These are phyloP conservation scores for Micromys minutus DNA, from an alignment of 2,113 vertebrate genomes.

Conservation along the genomic window DNA sequence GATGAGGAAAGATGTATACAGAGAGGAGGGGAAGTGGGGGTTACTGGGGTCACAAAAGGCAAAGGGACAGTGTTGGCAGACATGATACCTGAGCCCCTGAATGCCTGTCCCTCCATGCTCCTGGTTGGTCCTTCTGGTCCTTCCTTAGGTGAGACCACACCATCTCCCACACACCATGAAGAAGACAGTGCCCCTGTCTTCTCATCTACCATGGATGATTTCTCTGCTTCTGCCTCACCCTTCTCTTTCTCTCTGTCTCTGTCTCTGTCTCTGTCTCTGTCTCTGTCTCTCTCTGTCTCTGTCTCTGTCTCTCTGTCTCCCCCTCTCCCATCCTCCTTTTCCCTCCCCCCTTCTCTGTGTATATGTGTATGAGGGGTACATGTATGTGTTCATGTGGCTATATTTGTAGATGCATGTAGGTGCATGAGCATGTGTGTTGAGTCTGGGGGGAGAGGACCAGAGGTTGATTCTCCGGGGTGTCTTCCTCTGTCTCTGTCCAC, in stretches of 20 bases:
- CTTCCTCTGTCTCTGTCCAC: background rate
- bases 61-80: accelerated
- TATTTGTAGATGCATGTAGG: background rate
- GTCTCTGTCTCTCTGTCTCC: too few species aligned
- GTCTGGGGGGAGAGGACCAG: background rate
- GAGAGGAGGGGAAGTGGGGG: too few species aligned
- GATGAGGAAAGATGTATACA: background rate
- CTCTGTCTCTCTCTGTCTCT: background rate
- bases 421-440: background rate
- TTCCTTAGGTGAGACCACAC: too few species aligned
- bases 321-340: too few species aligned
- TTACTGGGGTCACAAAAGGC: background rate
- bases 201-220: background rate
- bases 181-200: background rate
- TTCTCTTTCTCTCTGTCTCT: background rate
- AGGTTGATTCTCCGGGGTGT: background rate
- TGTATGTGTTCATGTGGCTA: background rate
- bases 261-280: background rate
- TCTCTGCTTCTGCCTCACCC: background rate
- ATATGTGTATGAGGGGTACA: background rate
- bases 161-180: background rate
- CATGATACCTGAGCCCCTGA: background rate
- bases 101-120: accelerated
- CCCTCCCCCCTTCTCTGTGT: too few species aligned
- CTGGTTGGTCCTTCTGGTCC: background rate